Evolutionary conservation across 2,888 invertebrate genomes (phyloP).

Genomic region (Drosophila formosana): DNA sequence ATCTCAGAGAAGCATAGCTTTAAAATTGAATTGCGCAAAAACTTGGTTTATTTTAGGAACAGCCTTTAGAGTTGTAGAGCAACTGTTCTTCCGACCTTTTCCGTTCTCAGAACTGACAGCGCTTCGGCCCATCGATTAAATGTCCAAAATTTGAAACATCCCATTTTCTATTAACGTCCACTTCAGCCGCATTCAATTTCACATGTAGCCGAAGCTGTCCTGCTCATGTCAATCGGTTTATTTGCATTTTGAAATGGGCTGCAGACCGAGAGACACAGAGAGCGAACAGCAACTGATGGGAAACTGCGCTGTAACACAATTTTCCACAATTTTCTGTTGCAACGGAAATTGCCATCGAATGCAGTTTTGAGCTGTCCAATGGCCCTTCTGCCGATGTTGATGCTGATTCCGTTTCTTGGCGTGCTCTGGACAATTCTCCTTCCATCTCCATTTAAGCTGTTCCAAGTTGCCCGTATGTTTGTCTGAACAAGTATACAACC

Average conservation of each 20-base stretch:
- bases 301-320: background rate
- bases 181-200: constrained; percentile 11
- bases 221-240: constrained; percentile 4
- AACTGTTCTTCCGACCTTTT: constrained; percentile 1
- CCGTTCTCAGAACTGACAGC: background rate
- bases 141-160: constrained; percentile 17
- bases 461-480: constrained; percentile 17
- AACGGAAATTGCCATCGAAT: constrained; percentile 71
- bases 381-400: background rate
- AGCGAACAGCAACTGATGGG: background rate
- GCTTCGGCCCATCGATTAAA: constrained; percentile 19
- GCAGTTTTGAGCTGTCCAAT: constrained; percentile 46
- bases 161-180: constrained; percentile 9
- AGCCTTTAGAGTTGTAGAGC: too few relatives aligned
- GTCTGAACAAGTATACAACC: constrained; percentile 50
- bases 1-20: too few relatives aligned
- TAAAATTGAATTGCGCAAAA: too few relatives aligned
- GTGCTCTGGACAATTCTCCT: constrained; percentile 7
- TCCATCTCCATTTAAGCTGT: background rate
- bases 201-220: background rate
- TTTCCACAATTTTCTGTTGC: constrained; percentile 22
- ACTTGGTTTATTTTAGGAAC: too few relatives aligned
- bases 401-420: background rate
- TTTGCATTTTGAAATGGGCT: constrained; percentile 16
- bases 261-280: background rate